Conservation (phyloP, 1,140 invertebrate genomes). For the Bombus pascuorum region DNA sequence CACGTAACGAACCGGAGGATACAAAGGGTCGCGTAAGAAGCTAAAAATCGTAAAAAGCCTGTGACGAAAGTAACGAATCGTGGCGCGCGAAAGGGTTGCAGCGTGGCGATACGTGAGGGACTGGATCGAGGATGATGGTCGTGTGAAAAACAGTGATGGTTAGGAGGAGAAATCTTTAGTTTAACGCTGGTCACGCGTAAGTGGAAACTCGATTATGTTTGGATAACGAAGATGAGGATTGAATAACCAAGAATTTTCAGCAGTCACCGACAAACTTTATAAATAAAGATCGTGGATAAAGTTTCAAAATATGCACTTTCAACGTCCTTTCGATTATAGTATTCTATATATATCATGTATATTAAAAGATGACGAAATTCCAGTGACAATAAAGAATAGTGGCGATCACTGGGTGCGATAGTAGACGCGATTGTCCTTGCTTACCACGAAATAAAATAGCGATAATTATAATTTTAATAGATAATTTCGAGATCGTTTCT, state of each 20-base stretch:
- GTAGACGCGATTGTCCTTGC: not conserved
- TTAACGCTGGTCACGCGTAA: not conserved
- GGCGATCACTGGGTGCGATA: not conserved
- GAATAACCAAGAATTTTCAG: not conserved
- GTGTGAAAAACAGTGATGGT: not conserved
- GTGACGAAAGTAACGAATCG: conserved; percentile 19
- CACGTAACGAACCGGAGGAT: not conserved
- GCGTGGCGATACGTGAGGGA: not conserved
- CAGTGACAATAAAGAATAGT: not conserved
- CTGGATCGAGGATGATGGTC: not conserved
- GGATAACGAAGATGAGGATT: not conserved
- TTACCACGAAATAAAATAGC: not conserved
- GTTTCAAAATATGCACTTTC: too few relatives aligned
- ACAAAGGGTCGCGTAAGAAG: not conserved
- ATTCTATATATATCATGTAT: too few relatives aligned
- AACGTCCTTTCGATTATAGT: too few relatives aligned
- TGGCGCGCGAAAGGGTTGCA: not conserved
- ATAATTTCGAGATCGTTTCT: not conserved
- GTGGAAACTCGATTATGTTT: not conserved
- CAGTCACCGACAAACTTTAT: too few relatives aligned
- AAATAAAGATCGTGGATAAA: not conserved
- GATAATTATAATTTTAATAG: too few relatives aligned
- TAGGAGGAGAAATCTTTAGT: not conserved
- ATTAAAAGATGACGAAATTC: not conserved
- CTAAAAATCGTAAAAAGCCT: not conserved